These are phyloP conservation scores for Capreolus pygargus DNA, from an alignment of 2,113 vertebrate species.

Conservation along the genomic window DNA sequence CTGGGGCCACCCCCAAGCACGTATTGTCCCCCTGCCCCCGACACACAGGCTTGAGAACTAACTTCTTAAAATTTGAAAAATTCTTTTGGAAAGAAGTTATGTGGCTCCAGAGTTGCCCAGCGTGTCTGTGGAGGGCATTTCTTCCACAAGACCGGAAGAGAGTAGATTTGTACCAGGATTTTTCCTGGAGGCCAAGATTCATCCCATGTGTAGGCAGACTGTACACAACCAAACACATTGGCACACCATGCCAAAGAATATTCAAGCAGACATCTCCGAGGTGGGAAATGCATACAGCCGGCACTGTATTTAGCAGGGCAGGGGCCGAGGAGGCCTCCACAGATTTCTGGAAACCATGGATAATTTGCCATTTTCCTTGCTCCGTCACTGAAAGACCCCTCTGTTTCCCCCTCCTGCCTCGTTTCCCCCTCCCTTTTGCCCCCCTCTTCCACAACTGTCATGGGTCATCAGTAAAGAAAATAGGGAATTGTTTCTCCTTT, in stretches of 20 bases:
- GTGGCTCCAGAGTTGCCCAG: neutral
- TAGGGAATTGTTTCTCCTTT: conserved; percentile 75
- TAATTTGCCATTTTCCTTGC: conserved; percentile 80
- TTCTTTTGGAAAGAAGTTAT: neutral
- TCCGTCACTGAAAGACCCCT: conserved; percentile 78
- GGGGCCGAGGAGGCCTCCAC: conserved; percentile 66
- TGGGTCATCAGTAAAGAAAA: conserved; percentile 79
- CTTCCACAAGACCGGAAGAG: neutral
- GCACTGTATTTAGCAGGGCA: conserved; percentile 73
- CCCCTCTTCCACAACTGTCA: conserved; percentile 74
- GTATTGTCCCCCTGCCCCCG: neutral
- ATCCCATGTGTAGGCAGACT: neutral
- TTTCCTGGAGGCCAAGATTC: neutral
- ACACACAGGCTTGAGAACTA: neutral
- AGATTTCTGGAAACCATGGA: conserved; percentile 77
- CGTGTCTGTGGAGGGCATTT: neutral
- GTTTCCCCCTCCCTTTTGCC: conserved; percentile 9
- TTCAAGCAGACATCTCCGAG: conserved; percentile 51
- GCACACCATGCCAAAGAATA: conserved; percentile 39
- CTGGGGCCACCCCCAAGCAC: neutral
- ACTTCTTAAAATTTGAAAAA: neutral
- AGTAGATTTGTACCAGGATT: neutral
- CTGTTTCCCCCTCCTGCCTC: conserved; percentile 73
- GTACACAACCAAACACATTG: neutral
- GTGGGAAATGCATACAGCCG: conserved; percentile 66